Evolutionary conservation across 2,797 vertebrate species (phyloP).

Genomic region (Phalanger gymnotis): DNA sequence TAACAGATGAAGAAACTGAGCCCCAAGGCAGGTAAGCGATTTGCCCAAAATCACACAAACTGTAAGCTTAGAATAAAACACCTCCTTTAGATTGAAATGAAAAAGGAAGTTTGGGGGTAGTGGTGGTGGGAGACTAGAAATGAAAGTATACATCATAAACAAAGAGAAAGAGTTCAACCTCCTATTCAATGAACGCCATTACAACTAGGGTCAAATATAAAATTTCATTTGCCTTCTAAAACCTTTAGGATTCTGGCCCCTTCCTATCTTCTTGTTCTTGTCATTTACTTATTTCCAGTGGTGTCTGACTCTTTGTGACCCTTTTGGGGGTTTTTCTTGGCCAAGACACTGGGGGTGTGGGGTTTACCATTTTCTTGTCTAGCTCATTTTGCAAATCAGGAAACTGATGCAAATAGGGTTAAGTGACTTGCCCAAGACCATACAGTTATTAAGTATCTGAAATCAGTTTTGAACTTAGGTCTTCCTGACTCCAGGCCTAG

Average conservation of each 20-base stretch:
- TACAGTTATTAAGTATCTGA: not conserved
- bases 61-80: not conserved
- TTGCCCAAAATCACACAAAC: not conserved
- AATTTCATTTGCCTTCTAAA: not conserved
- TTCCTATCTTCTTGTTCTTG: not conserved
- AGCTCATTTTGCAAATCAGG: not conserved
- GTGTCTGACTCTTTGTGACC: not conserved
- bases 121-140: too few relatives aligned
- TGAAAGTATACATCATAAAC: not conserved
- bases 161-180: not conserved
- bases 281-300: not conserved
- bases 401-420: not conserved
- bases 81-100: not conserved
- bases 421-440: rapidly evolving
- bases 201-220: not conserved
- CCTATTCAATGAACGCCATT: not conserved
- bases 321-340: too few relatives aligned
- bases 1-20: too few relatives aligned
- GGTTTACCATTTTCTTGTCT: not conserved
- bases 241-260: not conserved
- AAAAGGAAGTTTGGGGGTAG: not conserved
- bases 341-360: not conserved
- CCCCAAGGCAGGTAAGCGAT: not conserved
- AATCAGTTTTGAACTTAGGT: not conserved
- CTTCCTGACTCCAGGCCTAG: not conserved